Evolutionary conservation across 2,797 vertebrate species (phyloP), one percentile per base, ranked within the genome.

Genomic region (Acanthis flammea): DNA sequence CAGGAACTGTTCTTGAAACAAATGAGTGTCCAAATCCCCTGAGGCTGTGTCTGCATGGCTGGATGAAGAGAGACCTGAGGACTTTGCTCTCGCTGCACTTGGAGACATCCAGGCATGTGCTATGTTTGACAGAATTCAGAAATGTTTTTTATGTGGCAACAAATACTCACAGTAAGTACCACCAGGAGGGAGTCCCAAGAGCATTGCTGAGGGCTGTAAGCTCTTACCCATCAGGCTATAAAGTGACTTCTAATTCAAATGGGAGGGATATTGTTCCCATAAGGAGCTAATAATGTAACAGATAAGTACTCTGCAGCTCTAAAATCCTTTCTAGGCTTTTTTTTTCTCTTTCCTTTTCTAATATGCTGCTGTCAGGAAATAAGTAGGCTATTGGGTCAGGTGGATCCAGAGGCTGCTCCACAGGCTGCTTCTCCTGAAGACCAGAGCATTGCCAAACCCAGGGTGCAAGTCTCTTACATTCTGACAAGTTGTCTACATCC

Each of bases 171-270:
- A 95, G 71, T 72, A 94, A 88, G 42, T 51, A 82, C 22, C 55
- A 90, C 58, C 55, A 88, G 60, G 16, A 86, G 37, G 80, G 51
- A 84, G 51, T 90, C 82, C 55, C 91, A 67, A 50, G 60, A 86
- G 82, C 14, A 3, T 12, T 81, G 63, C 78, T 1, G 10, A 73
- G 48, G 73, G 73, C 70, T 92, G 28, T 73, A 83, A 94, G 73
- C 85, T 84, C 44, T 86, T 91, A 91, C 45, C 62, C 73, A 89
- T 86, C 55, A 92, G 51, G 37, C 87, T 86, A 73, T 57, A 75
- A 88, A 92, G 61, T 48, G 19, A 75, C 19, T 78, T 86, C 76
- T 60, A 75, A 84, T 84, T 94, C 91, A 93, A 94, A 88, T 53
- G 58, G 82, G 33, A 90, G 14, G 41, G 48, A 81, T 86, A 55